A percentile compares a stretch with the other conserved stretches of the same genome.
phyloP scores from a whole-genome alignment of 2,888 invertebrate species.

The Aporophyla nigra region DNA sequence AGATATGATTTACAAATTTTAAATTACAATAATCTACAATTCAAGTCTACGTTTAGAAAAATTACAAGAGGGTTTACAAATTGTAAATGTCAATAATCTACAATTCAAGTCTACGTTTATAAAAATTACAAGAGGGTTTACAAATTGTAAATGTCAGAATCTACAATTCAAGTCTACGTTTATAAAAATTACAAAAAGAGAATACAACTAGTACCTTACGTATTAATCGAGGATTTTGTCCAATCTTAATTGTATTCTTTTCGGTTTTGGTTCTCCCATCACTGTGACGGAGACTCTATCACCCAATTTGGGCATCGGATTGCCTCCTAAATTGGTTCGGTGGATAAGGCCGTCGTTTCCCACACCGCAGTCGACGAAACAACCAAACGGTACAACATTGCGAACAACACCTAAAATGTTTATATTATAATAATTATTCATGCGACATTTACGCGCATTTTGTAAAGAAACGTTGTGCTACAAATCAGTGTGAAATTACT shows the following conservation, averaged over 20 bases:
- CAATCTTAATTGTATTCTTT: constrained; percentile 91
- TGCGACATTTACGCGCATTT: neutral
- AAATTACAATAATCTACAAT: too few relatives aligned
- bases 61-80: too few relatives aligned
- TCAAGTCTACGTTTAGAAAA: too few relatives aligned
- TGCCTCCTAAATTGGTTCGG: constrained; percentile 90
- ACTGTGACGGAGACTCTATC: constrained; percentile 93
- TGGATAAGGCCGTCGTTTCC: constrained; percentile 94
- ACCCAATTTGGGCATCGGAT: constrained; percentile 91
- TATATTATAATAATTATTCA: neutral
- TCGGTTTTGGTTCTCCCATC: constrained; percentile 90
- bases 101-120: constrained; percentile 44
- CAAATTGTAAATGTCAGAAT: constrained; percentile 6
- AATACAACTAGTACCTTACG: constrained; percentile 61
- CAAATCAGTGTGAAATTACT: neutral
- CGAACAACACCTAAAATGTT: constrained; percentile 93
- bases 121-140: constrained; percentile 30
- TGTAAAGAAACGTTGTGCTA: neutral
- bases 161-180: constrained; percentile 42
- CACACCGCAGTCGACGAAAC: constrained; percentile 97
- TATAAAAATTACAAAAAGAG: constrained; percentile 45
- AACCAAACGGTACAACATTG: constrained; percentile 97
- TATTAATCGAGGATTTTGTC: constrained; percentile 81
- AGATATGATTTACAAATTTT: too few relatives aligned
- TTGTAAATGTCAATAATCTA: constrained; percentile 13